Percentiles rank a stretch among this genome's conserved stretches.
phyloP scores from a whole-genome alignment of 2,113 vertebrate species.

The Ochotona curzoniae region DNA sequence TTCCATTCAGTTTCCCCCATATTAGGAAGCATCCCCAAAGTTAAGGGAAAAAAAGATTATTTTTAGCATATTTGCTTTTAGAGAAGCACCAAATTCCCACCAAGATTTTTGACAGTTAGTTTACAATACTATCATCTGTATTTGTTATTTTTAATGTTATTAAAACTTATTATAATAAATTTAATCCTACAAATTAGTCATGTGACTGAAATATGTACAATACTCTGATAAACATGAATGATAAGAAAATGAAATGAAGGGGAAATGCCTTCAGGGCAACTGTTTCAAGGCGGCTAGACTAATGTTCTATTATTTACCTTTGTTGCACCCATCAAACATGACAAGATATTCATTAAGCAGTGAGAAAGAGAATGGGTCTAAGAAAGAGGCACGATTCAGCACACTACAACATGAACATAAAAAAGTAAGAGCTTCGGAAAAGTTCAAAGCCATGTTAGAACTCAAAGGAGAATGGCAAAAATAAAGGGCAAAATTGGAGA shows the following conservation, averaged over 20 bases:
- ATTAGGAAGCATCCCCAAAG: not conserved
- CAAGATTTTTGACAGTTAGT: not conserved
- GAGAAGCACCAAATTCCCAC: not conserved
- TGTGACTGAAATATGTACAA: not conserved
- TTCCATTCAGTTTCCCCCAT: not conserved
- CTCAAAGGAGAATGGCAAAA: not conserved
- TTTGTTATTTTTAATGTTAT: not conserved
- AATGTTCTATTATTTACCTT: not conserved
- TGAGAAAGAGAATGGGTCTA: not conserved
- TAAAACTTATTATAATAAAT: not conserved
- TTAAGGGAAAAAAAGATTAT: conserved; percentile 29
- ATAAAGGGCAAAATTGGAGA: not conserved
- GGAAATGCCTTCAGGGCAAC: not conserved
- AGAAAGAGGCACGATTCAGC: not conserved
- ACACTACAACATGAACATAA: not conserved
- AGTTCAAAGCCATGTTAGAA: not conserved
- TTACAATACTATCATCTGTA: not conserved
- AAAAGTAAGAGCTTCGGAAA: not conserved
- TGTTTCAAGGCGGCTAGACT: not conserved
- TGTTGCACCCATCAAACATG: not conserved
- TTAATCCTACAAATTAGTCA: not conserved
- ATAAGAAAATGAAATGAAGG: not conserved
- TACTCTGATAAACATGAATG: not conserved
- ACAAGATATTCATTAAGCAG: not conserved
- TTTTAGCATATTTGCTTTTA: conserved; percentile 37